These are phyloP conservation scores for Aptenodytes forsteri DNA, from an alignment of 2,113 vertebrate species.

Conservation along the genomic window DNA sequence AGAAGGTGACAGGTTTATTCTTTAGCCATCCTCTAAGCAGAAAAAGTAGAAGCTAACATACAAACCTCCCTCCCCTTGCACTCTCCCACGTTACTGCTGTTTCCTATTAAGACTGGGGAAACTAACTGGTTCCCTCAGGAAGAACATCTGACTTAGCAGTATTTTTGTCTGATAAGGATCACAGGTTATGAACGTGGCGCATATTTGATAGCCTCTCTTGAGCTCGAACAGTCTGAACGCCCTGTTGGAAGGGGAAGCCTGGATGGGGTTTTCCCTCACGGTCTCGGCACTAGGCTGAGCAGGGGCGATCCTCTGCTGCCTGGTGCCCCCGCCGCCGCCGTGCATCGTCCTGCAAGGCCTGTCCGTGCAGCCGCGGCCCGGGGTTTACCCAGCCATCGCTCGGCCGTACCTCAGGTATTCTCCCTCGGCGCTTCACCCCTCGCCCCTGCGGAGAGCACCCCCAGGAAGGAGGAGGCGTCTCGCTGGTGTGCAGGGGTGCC, in stretches of 20 bases:
- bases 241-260: background rate
- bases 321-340: background rate
- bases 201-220: background rate
- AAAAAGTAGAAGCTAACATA: no score
- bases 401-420: background rate
- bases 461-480: background rate
- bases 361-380: background rate
- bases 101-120: background rate
- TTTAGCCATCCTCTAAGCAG: background rate
- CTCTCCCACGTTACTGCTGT: rapidly evolving
- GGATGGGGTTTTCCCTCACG: background rate
- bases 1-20: background rate
- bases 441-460: background rate
- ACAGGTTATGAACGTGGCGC: rapidly evolving
- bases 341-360: no score
- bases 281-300: no score
- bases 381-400: rapidly evolving
- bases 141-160: rapidly evolving
- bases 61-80: background rate
- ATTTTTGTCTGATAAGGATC: no score
- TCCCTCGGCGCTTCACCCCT: background rate
- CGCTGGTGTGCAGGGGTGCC: background rate
- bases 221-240: no score
- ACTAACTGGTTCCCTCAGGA: background rate
- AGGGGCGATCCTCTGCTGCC: background rate